phyloP scores from a whole-genome alignment of 1,140 invertebrate species.

The Zaprionus gabonicus region DNA sequence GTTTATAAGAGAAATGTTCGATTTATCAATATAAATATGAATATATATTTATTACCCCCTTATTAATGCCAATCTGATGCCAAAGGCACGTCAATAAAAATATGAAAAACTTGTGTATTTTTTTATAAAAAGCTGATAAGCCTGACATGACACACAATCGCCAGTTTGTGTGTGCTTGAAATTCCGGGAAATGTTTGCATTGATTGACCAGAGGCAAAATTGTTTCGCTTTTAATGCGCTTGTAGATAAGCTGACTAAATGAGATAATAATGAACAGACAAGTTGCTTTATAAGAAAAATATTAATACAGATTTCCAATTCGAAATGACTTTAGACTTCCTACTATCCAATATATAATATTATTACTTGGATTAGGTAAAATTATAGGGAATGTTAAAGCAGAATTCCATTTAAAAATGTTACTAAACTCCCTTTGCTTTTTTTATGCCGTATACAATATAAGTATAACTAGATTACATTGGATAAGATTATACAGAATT shows the following conservation, averaged over 20 bases:
- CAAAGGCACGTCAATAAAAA: background rate
- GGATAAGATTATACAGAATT: too few species aligned
- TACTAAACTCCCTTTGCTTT: too few species aligned
- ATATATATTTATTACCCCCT: background rate
- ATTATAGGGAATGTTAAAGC: background rate
- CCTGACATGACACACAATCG: background rate
- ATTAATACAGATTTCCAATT: too few species aligned
- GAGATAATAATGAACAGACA: too few species aligned
- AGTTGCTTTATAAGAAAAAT: too few species aligned
- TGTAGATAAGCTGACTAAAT: background rate
- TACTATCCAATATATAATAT: background rate
- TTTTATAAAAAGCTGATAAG: slow-evolving; percentile 4
- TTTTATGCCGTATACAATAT: too few species aligned
- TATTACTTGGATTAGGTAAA: background rate
- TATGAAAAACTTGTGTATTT: background rate
- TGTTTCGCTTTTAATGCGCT: background rate
- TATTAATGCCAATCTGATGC: background rate
- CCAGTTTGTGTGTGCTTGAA: background rate
- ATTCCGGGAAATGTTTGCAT: slow-evolving; percentile 1
- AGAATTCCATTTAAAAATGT: too few species aligned
- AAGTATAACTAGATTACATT: too few species aligned
- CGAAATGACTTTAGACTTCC: too few species aligned
- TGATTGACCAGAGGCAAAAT: background rate
- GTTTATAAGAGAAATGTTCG: too few species aligned
- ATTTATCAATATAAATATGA: too few species aligned